Evolutionary conservation across 2,113 vertebrate species (phyloP), one percentile per base, ranked within the genome.

Genomic region (Platycercus adscitus): DNA sequence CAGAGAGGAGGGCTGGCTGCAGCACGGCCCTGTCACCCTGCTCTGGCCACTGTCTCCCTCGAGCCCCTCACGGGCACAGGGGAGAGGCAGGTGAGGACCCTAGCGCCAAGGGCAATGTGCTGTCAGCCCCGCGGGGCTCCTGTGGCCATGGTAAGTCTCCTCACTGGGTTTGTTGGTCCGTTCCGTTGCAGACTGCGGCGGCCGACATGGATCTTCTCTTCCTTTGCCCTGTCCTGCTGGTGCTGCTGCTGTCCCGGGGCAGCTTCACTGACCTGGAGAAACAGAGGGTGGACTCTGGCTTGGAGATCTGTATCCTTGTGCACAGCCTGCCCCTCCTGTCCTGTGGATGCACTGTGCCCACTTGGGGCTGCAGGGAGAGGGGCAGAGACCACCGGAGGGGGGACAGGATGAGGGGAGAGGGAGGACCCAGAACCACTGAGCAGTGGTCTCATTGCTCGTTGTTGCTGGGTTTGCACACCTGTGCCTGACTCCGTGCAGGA

Each of bases 261-360:
- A 92, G 96, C 94, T 97, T 94, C 2, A 95, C 97, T 69, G 98
- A 98, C 80, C 82, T 96, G 31, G 97, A 97, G 79, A 98, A 98
- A 80, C 98, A 97, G 78, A 98, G 97, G 64, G 95, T 98, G 20
- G 98, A 99, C 97, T 98, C 98, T 14, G 98, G 98, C 96, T 97
- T 99, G 97, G 98, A 99, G 97, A 99, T 99, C 97, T 99, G 99
- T 99, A 99, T 99, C 99, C 99, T 98, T 96, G 91, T 92, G 61
- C 23, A 35, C 46, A 50, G 80, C 43, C 44, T 81, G 33, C 9
- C 29, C 55, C 39, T 92, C 0, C 0, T 24, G 37, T 58, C 53
- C 33, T 11, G 9, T 0, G 0, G 33, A 7, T 3, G 2, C 2
- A 5, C 9, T 2, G 2, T 4, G 13, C 43, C 39, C 72, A 23